Conservation (phyloP, 2,113 vertebrate genomes). For the Heterocephalus glaber region DNA sequence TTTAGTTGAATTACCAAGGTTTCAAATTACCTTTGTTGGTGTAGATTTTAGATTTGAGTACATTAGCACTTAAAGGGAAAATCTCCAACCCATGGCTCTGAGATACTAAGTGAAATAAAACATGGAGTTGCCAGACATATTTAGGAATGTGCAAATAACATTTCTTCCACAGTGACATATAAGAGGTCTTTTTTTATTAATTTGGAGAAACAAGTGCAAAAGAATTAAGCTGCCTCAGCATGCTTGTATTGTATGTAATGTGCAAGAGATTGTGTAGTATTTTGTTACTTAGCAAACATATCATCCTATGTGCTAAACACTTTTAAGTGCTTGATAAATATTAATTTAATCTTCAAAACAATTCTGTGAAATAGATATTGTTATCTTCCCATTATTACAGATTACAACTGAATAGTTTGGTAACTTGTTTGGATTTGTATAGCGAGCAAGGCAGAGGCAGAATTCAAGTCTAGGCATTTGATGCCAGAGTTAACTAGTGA, state of each 20-base stretch:
- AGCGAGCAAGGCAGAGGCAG: not conserved
- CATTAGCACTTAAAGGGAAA: not conserved
- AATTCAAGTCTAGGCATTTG: not conserved
- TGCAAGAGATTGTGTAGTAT: not conserved
- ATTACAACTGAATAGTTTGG: not conserved
- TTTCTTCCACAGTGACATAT: not conserved
- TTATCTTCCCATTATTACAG: not conserved
- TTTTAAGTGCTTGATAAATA: conserved; percentile 1
- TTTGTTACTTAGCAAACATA: not conserved
- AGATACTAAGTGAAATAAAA: conserved; percentile 6
- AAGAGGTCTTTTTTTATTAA: not conserved
- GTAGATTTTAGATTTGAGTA: not conserved
- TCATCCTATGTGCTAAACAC: not conserved
- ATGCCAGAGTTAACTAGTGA: not conserved
- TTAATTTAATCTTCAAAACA: not conserved
- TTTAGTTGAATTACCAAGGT: not conserved
- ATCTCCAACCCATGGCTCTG: not conserved
- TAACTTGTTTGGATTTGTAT: not conserved
- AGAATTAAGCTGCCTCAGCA: not conserved
- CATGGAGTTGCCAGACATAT: not conserved
- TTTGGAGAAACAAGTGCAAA: conserved; percentile 13
- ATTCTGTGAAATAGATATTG: not conserved
- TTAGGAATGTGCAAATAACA: not conserved
- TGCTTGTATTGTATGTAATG: not conserved
- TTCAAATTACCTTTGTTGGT: not conserved